Evolutionary conservation across 1,140 invertebrate genomes (phyloP).

Genomic region (Sycophila sp.): DNA sequence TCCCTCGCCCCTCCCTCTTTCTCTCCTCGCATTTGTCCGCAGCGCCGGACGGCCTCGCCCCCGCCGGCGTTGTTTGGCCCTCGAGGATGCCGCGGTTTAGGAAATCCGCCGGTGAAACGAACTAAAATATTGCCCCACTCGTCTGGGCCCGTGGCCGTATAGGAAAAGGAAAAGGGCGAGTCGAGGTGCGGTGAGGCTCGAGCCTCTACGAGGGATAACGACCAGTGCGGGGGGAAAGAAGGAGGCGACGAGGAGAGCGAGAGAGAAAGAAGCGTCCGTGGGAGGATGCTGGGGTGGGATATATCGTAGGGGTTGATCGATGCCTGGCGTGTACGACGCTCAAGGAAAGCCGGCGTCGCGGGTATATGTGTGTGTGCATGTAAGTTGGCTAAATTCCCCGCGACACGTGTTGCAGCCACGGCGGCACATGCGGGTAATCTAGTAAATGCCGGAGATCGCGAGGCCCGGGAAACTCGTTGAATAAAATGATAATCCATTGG

Average conservation of each 20-base stretch:
- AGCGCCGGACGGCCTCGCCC: too few relatives aligned
- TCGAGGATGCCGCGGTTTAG: not conserved
- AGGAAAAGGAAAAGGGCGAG: slow-evolving; percentile 24
- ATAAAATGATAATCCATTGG: slow-evolving; percentile 3
- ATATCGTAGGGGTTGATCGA: not conserved
- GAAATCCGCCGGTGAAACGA: slow-evolving; percentile 41
- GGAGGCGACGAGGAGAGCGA: slow-evolving; percentile 15
- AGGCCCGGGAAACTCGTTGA: not conserved
- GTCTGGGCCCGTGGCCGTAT: slow-evolving; percentile 23
- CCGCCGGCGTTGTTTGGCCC: not conserved
- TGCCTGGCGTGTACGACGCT: not conserved
- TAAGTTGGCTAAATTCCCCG: not conserved
- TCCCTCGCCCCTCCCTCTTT: slow-evolving; percentile 6
- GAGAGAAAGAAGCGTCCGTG: slow-evolving; percentile 11
- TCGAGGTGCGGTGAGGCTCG: not conserved
- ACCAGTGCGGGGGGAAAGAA: slow-evolving; percentile 9
- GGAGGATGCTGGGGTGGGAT: not conserved
- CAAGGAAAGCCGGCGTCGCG: too few relatives aligned
- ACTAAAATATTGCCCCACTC: slow-evolving; percentile 40
- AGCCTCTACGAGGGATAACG: slow-evolving; percentile 21
- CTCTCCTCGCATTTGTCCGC: slow-evolving; percentile 32
- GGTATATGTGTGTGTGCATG: not conserved
- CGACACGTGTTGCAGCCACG: not conserved
- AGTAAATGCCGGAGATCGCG: not conserved
- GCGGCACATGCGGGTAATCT: slow-evolving; percentile 1